Percentiles rank a stretch among this genome's conserved stretches.
These are phyloP conservation scores for Ormyrus labotus DNA, from an alignment of 2,888 invertebrate genomes.

Conservation along the genomic window DNA sequence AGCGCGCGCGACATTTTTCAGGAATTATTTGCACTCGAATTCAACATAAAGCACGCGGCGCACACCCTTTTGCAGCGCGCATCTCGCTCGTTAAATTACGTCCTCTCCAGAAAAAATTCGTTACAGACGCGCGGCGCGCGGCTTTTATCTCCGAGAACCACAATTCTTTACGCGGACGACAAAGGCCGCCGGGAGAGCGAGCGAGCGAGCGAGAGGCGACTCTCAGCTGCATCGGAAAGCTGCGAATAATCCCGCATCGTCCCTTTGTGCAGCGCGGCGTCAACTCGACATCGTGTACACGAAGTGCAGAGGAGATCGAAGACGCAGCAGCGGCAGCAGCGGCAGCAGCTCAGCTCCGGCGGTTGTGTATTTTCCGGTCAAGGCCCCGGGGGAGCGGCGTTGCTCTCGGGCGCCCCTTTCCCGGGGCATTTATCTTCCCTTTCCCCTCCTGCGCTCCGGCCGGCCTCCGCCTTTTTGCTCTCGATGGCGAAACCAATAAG, in stretches of 20 bases:
- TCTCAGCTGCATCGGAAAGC: background rate
- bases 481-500: constrained; percentile 72
- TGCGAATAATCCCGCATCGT: too few relatives aligned
- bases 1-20: too few relatives aligned
- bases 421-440: constrained; percentile 55
- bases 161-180: constrained; percentile 33
- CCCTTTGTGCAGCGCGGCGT: background rate
- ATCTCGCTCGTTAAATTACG: constrained; percentile 46
- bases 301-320: constrained; percentile 22
- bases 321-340: background rate
- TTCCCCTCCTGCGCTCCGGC: constrained; percentile 48
- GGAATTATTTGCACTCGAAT: too few relatives aligned
- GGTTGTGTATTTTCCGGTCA: constrained; percentile 65
- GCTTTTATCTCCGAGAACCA: constrained; percentile 6
- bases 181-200: constrained; percentile 3
- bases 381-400: constrained; percentile 63
- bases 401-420: constrained; percentile 61
- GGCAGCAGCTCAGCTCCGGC: constrained; percentile 38
- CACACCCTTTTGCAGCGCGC: background rate
- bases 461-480: constrained; percentile 62
- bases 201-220: too few relatives aligned
- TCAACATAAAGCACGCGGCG: background rate
- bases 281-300: constrained; percentile 12
- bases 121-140: constrained; percentile 20
- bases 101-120: constrained; percentile 32